Evolutionary conservation across 1,140 invertebrate genomes (phyloP), one percentile per base, ranked within the genome.

Genomic region (Drosophila kanapiae): DNA sequence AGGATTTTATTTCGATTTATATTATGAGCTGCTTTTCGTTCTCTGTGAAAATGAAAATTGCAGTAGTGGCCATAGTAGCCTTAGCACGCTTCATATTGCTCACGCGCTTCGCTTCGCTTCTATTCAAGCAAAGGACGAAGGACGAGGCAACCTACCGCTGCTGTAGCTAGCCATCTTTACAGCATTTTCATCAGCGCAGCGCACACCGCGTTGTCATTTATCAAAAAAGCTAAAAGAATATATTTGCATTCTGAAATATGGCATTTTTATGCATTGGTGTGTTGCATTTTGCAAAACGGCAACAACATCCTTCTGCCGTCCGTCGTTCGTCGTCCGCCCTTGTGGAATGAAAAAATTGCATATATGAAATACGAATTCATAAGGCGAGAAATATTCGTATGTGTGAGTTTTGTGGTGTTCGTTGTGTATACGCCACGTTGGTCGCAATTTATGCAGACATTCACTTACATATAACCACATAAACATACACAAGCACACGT

Each of bases 221-320:
- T 88, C 85, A 88, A 90, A 88, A 88, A 90, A 88, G 81, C 85
- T 88, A 88, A 88, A 88, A 85, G 84, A 90, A 88, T 88, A 88
- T 88, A 88, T 88, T 88, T 88, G 75, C 85, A 88, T 88, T 88
- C 83, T 88, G 85, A 88, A 88, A 85, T 88, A 88, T 88, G 78
- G 85, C 85, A 90, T 90, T 88, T 88, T 88, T 88, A 90, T 88
- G 81, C 85, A 88, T 88, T 90, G 80, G 85, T 88, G 83, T 87
- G 84, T 83, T 87, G 83, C 83, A 87, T 77, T 86, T 86, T 76
- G 75, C 82, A 76, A 72, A 72, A 57, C 74, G 51, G 65, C 78
- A 81, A 56, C 82, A 88, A 90, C 87, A 85, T 85, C 74, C 33
- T 8, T n/a, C 31, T 16, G 7, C 35, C 31, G 29, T 48, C 14